Evolutionary conservation across 2,888 invertebrate genomes (phyloP), one percentile per base, ranked within the genome.

Genomic region (Phania funesta): DNA sequence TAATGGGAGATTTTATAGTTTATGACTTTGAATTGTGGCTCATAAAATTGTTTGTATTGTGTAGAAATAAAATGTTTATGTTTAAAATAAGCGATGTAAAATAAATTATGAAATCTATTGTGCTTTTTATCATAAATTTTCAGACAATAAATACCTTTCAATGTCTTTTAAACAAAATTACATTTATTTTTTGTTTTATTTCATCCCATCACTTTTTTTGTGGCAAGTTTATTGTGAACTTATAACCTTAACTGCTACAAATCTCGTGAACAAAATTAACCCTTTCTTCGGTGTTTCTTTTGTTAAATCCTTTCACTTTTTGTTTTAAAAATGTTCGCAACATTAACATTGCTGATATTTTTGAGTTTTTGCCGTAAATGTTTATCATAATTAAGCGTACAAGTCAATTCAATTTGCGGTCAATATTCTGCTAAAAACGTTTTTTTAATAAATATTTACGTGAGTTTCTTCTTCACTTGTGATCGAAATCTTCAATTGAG

Each of bases 361-460:
- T 52, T 38, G 1, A 2, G 5, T 20, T n/a, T n/a, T n/a, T n/a
- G n/a, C n/a, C n/a, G n/a, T n/a, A 52, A 22, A 32, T 56, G 24
- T 75, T 80, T 65, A 70, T 70, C 20, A 65, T 65, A 71, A 75
- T 75, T 80, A 80, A 80, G 58, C 64, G 75, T 70, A 50, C 75
- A 70, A 68, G 32, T 64, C 56, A 64, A 75, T 70, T 62, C n/a
- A 62, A 60, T 58, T 48, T 71, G 70, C 75, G 80, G 75, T 75
- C 74, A 80, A 68, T 54, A 80, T 80, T 80, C 64, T 75, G 74
- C 67, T 56, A 29, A 29, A 35, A 32, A 29, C 44, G 54, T 16
- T 48, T 70, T 64, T 16, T 70, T 70, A 60, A 46, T 38, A 18
- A 44, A 73, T 46, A 65, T 46, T 62, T 74, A 50, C 20, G 26